Evolutionary conservation across 2,797 vertebrate species (phyloP).

Genomic region (Vespertilio murinus): DNA sequence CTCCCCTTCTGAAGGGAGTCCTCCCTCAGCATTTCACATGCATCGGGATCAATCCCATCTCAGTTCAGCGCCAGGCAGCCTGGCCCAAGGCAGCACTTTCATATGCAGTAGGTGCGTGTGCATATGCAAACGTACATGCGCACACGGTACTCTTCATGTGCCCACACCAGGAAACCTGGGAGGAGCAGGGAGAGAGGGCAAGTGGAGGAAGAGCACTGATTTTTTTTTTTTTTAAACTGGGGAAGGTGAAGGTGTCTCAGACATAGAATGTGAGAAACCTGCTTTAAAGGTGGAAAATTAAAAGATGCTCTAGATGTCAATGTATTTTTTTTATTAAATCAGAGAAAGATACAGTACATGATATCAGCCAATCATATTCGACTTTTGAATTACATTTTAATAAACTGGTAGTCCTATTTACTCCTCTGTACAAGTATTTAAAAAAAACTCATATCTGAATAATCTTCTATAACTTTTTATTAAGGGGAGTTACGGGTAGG

Average conservation of each 20-base stretch:
- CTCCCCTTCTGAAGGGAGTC: no score
- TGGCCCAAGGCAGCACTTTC: background rate
- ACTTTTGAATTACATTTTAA: constrained; percentile 68
- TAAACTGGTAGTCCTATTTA: constrained; percentile 25
- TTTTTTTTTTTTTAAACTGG: background rate
- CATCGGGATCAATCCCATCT: background rate
- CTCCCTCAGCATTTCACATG: fast-evolving
- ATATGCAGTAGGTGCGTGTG: fast-evolving
- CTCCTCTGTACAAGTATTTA: constrained; percentile 58
- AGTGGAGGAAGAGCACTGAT: background rate
- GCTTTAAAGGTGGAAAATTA: constrained; percentile 55
- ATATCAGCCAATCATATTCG: constrained; percentile 39
- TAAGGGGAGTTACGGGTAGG: constrained; percentile 77
- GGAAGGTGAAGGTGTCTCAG: background rate
- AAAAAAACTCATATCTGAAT: constrained; percentile 70
- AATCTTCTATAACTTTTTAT: constrained; percentile 81
- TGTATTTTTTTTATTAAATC: constrained; percentile 78
- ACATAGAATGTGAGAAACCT: background rate
- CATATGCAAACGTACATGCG: fast-evolving
- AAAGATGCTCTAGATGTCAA: constrained; percentile 64
- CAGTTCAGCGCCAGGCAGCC: background rate
- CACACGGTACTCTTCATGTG: fast-evolving
- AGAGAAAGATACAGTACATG: constrained; percentile 74
- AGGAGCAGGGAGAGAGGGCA: background rate
- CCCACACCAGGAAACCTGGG: background rate